Base-by-base conservation (phyloP, 1,140 invertebrate genomes). In the Neodiprion lecontei region DNA sequence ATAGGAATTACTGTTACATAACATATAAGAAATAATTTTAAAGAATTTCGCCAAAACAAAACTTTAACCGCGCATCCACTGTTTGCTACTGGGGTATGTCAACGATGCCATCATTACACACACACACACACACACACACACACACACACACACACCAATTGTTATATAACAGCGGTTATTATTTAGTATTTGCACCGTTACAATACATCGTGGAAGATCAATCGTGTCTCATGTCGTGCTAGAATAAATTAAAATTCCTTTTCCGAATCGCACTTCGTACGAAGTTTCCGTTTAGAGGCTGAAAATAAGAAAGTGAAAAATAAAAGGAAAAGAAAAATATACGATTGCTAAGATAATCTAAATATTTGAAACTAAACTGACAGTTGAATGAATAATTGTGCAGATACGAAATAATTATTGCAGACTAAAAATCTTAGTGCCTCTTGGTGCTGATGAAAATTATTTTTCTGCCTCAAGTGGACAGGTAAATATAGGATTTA, bases 361-460 rank as follows among this genome's bases (percentile, higher is more conserved):
- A 40, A 40, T 40, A 1, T 2, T 40, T 40, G 28, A 40, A 40
- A 40, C 28, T 40, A 40, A 40, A 40, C 28, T 40, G 28, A 40
- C 28, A 40, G 28, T 40, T 40, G 28, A 40, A 28, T 28, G 28
- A 72, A 65, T 40, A 23, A 48, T 61, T 53, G 66, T 72, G 71
- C 71, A 48, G 71, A 65, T 65, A 61, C 66, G 49, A 66, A 72
- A 65, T 72, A 61, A 61, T 61, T 61, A 61, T 61, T 40, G 28
- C 28, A 40, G 28, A 40, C 8, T 5, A 61, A 61, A 61, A 61
- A 14, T 7, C 53, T 61, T 72, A 17, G 71, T 47, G 53, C 71
- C 66, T 72, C 21, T 5, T 23, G 53, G 28, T 72, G 53, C 53
- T 61, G 53, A 61, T 40, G 11, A 61, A 61, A 61, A 61, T 61